phyloP scores from a whole-genome alignment of 2,888 invertebrate genomes.

The Mythimna pallens region DNA sequence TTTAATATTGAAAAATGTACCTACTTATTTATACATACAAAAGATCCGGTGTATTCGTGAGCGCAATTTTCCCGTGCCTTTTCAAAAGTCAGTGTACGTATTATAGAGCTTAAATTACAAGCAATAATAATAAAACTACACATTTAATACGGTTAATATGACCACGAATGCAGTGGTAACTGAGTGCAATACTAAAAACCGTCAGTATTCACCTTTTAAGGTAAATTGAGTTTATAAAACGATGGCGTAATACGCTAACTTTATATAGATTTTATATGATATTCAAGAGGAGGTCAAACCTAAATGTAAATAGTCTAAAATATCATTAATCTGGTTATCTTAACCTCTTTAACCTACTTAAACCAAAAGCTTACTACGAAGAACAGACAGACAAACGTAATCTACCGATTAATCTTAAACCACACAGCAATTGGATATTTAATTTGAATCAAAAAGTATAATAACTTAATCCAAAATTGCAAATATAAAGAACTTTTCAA shows the following conservation, averaged over 20 bases:
- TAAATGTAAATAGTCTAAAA: neutral
- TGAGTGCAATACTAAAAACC: conserved; percentile 21
- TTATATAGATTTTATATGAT: neutral
- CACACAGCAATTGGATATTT: too few relatives aligned
- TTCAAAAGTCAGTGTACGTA: conserved; percentile 51
- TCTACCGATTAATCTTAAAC: too few relatives aligned
- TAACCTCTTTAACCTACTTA: conserved; percentile 1
- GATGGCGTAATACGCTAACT: conserved; percentile 15
- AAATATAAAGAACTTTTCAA: too few relatives aligned
- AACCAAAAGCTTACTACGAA: neutral
- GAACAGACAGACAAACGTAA: neutral
- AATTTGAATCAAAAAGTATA: too few relatives aligned
- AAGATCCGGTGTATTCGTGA: conserved; percentile 1
- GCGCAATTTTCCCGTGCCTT: conserved; percentile 21
- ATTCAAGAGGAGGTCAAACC: neutral
- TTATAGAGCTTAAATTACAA: conserved; percentile 58
- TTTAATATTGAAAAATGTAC: neutral
- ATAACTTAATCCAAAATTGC: too few relatives aligned
- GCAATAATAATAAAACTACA: conserved; percentile 65
- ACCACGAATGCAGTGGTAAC: conserved; percentile 19
- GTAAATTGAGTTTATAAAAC: conserved; percentile 32
- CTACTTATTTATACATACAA: conserved; percentile 6
- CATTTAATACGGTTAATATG: conserved; percentile 61
- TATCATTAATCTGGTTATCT: neutral
- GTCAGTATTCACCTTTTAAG: conserved; percentile 26